Percentiles rank a stretch among this genome's conserved stretches.
These are phyloP conservation scores for Aurelia aurita complex sp. Pacific DNA, from an alignment of 30 jellyfish, hydroid and myxozoan genomes.

Conservation along the genomic window DNA sequence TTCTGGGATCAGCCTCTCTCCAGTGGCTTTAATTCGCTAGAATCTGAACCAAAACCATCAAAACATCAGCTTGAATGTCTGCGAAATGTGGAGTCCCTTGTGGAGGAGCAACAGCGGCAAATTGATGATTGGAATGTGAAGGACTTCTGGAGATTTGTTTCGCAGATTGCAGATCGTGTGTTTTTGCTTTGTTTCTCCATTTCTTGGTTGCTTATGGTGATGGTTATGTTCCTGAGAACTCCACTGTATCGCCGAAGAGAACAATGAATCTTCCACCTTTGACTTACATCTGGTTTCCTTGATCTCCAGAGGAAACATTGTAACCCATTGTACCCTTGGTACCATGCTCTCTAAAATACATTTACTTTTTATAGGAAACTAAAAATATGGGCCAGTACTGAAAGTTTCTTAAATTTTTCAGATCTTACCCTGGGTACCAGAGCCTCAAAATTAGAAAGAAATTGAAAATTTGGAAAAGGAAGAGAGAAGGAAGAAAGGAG, in stretches of 20 bases:
- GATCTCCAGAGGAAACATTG: no score
- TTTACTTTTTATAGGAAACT: no score
- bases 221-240: slow-evolving; percentile 34
- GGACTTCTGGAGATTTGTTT: slow-evolving; percentile 80
- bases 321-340: no score
- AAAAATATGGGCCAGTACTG: no score
- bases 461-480: no score
- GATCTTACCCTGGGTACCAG: no score
- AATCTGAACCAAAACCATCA: slow-evolving; percentile 13
- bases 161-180: slow-evolving; percentile 74
- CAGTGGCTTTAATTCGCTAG: slow-evolving; percentile 42
- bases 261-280: no score
- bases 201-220: slow-evolving; percentile 57
- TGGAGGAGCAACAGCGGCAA: slow-evolving; percentile 27
- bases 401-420: no score
- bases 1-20: slow-evolving; percentile 36
- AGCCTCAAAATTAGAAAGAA: no score
- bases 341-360: no score
- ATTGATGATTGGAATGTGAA: slow-evolving; percentile 25
- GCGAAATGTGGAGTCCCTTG: slow-evolving; percentile 35
- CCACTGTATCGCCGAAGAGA: slow-evolving; percentile 27
- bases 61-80: slow-evolving; percentile 40
- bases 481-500: no score
- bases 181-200: slow-evolving; percentile 40
- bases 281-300: no score